Base-by-base conservation (phyloP, 2,888 invertebrate genomes). In the Tanytarsus gracilentus region DNA sequence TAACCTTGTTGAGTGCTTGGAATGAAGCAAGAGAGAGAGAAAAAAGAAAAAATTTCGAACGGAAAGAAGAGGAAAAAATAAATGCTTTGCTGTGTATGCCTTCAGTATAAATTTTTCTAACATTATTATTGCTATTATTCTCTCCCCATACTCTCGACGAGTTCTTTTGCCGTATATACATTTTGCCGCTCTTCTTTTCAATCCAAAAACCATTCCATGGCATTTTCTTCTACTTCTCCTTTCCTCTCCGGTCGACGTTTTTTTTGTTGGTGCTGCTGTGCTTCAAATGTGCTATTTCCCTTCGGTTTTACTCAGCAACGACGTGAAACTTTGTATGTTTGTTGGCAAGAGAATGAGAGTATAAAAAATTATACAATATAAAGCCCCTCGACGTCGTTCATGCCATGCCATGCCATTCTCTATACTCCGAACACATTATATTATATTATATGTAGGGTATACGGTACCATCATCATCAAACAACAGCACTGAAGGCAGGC, bases 361-460 rank as follows among this genome's bases (percentile, higher is more conserved):
- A 58, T 44, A 30, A 58, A 58, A 48, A 58, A 58, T 48, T 26
- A 58, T 26, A 58, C 44, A 58, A 58, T 58, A 58, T 48, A 58
- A 58, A 58, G 58, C 58, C 58, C 58, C 58, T 58, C 58, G 58
- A 58, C 58, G 58, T 58, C 58, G 58, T 58, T 58, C 58, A 58
- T 58, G 29, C 58, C 58, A 58, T 58, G 18, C 21, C 51, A 30
- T 51, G 30, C 51, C 18, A 30, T 51, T 27, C 18, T 58, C 48
- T 44, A 16, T 36, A 36, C 44, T 44, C 21, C 18, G 44, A 23
- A 44, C 44, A 44, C 23, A 44, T 44, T n/a, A 44, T 44, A 40
- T 40, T 18, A 16, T 44, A 18, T 44, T 36, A 36, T 36, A 36
- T 44, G 23, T 44, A 40, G 18, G 40, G 40, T 40, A 50, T 26